Percentiles rank a stretch among this genome's conserved stretches.
phyloP scores from a whole-genome alignment of 2,113 vertebrate genomes.

The Callionymus lyra region DNA sequence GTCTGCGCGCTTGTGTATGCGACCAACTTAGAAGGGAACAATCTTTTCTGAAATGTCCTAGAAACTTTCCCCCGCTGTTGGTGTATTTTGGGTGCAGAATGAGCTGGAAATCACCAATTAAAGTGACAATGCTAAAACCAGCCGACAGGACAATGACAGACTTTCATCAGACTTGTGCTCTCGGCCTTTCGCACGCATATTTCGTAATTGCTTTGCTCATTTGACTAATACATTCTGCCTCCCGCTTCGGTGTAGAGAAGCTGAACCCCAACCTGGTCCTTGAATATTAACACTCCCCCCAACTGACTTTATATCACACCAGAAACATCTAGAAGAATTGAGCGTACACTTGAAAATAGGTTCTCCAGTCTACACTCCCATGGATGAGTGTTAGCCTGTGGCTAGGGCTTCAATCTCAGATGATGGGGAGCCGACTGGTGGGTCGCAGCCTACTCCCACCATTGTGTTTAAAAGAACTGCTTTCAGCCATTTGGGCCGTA shows the following conservation, averaged over 20 bases:
- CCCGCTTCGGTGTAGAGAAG: conserved; percentile 19
- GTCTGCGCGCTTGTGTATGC: conserved; percentile 15
- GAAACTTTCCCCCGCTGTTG: conserved; percentile 47
- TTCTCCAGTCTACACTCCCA: too few species aligned
- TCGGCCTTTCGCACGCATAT: conserved; percentile 42
- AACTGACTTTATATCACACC: too few species aligned
- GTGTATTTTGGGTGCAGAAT: conserved; percentile 43
- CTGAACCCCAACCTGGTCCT: conserved; percentile 29
- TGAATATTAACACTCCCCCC: too few species aligned
- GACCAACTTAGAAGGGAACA: conserved; percentile 44
- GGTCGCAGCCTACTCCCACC: too few species aligned
- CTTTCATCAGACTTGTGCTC: conserved; percentile 42
- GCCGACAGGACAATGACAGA: conserved; percentile 52
- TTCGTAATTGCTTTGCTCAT: conserved; percentile 53
- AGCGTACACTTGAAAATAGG: too few species aligned
- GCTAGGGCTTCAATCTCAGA: too few species aligned
- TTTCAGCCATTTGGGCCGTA: too few species aligned
- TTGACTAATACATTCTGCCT: conserved; percentile 39
- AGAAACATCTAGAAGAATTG: too few species aligned
- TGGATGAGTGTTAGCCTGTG: too few species aligned
- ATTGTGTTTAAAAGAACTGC: too few species aligned
- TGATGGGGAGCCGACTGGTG: too few species aligned
- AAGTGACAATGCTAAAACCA: conserved; percentile 53
- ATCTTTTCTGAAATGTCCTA: conserved; percentile 52
- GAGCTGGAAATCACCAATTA: conserved; percentile 62